Percentiles rank a stretch among this genome's conserved stretches.
Conservation (phyloP, 2,113 vertebrate species). For the Colossoma macropomum region DNA sequence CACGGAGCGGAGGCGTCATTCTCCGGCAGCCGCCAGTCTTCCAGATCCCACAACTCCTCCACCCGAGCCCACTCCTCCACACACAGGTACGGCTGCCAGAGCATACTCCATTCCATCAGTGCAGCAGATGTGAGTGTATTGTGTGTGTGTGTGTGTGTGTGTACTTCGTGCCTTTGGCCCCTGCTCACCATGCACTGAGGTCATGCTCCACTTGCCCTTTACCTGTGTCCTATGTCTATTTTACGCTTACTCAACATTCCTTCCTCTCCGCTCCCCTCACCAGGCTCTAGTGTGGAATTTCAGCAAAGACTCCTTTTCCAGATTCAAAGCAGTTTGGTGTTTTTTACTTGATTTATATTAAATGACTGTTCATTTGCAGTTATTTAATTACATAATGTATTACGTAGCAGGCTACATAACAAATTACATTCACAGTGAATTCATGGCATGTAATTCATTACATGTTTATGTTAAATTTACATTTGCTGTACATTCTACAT, state of each 20-base stretch:
- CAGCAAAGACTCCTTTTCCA: not conserved
- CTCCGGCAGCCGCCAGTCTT: constrained; percentile 90
- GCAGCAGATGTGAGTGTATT: not conserved
- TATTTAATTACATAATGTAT: no score
- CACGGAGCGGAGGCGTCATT: constrained; percentile 91
- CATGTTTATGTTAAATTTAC: no score
- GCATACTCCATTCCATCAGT: not conserved
- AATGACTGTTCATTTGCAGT: no score
- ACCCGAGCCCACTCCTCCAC: constrained; percentile 92
- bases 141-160: constrained; percentile 14
- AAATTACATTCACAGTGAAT: no score
- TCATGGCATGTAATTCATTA: no score
- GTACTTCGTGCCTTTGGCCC: not conserved
- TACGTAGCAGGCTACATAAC: no score
- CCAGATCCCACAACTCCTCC: constrained; percentile 94
- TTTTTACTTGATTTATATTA: not conserved
- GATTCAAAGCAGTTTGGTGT: not conserved
- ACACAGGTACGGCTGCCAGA: constrained; percentile 53
- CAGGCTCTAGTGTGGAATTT: constrained; percentile 33
- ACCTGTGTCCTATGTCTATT: constrained; percentile 24
- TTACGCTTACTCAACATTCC: constrained; percentile 43
- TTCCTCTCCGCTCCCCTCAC: not conserved
- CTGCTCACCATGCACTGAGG: not conserved
- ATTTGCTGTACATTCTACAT: no score
- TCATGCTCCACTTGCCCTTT: constrained; percentile 11